Conservation (phyloP, 2,797 vertebrate species). For the Erithacus rubecula region DNA sequence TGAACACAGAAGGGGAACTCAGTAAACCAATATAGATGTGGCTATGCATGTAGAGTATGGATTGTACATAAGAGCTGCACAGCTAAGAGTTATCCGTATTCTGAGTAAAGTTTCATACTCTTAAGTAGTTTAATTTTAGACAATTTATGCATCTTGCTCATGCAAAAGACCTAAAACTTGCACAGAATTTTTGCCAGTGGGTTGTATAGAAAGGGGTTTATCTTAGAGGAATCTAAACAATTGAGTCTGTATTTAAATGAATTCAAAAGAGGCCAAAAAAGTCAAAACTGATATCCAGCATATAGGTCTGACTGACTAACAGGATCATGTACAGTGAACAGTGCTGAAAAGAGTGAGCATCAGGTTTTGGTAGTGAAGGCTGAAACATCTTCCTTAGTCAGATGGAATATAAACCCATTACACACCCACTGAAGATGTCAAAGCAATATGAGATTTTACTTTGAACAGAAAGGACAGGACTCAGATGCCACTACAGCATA, state of each 20-base stretch:
- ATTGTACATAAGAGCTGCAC: background rate
- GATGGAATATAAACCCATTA: background rate
- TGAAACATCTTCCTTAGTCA: background rate
- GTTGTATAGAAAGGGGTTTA: background rate
- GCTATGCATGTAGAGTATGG: background rate
- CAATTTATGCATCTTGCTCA: background rate
- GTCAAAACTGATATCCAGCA: background rate
- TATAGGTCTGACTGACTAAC: background rate
- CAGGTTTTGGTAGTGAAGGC: background rate
- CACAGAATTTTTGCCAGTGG: background rate
- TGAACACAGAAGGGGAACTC: background rate
- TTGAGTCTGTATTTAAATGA: background rate
- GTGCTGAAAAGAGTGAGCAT: background rate
- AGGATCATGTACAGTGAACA: background rate
- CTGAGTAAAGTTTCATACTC: background rate
- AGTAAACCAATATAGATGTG: background rate
- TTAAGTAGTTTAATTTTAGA: background rate
- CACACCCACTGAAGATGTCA: background rate
- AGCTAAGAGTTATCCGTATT: background rate
- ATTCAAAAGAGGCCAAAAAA: background rate
- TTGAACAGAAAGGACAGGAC: background rate
- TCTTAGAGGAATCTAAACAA: background rate
- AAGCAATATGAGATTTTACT: background rate
- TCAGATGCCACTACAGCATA: background rate
- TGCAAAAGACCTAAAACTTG: background rate